phyloP scores from a whole-genome alignment of 35 echinoderm and acorn worm species.

The Acanthaster planci region DNA sequence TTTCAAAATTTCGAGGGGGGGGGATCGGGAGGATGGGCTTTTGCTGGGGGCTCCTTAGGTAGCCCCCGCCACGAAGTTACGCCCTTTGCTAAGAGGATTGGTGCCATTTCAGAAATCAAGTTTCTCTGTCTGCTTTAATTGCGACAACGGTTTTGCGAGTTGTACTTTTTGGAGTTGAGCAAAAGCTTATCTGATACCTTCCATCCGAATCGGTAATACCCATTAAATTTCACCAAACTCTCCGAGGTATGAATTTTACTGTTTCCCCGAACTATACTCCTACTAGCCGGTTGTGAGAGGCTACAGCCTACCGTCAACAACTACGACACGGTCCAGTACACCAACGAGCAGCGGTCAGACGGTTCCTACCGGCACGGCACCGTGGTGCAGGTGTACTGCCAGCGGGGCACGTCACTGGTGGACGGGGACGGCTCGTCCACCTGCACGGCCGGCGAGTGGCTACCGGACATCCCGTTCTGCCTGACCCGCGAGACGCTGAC shows the following conservation, averaged over 20 bases:
- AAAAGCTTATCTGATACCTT: too few species aligned
- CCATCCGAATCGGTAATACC: too few species aligned
- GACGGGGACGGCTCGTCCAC: slow-evolving; percentile 33
- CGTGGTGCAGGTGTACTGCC: slow-evolving; percentile 43
- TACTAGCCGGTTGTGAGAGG: slow-evolving; percentile 34
- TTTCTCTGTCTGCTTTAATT: too few species aligned
- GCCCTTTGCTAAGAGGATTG: too few species aligned
- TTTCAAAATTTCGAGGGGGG: too few species aligned
- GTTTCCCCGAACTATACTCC: background rate
- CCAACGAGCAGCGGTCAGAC: slow-evolving; percentile 32
- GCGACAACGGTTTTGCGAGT: too few species aligned
- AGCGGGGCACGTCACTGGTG: slow-evolving; percentile 22
- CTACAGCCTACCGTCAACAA: slow-evolving; percentile 51
- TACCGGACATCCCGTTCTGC: slow-evolving; percentile 54
- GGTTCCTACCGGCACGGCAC: slow-evolving; percentile 59
- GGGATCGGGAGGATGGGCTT: too few species aligned
- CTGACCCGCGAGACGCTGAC: slow-evolving; percentile 18
- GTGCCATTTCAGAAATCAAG: too few species aligned
- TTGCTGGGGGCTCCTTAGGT: too few species aligned
- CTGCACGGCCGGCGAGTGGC: slow-evolving; percentile 59
- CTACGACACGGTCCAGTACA: slow-evolving; percentile 42
- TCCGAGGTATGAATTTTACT: background rate
- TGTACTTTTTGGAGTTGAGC: too few species aligned
- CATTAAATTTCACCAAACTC: too few species aligned
- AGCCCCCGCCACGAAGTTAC: too few species aligned